Conservation (phyloP, 37 sponge, comb jelly and placozoan species). For the Dysidea cf. avara region DNA sequence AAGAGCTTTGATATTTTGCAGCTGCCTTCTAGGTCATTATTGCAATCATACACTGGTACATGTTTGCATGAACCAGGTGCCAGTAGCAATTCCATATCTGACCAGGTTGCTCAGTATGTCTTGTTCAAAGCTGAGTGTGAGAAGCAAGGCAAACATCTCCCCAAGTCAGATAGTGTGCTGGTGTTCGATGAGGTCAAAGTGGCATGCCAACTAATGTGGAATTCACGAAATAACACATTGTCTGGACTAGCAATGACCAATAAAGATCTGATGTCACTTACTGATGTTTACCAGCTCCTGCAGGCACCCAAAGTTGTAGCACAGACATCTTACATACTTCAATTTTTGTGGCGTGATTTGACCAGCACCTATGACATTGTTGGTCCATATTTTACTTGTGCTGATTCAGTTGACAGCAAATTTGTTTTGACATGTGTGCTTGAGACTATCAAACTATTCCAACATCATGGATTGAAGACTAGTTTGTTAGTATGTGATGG, state of each 20-base stretch:
- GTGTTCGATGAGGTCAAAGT: too few species aligned
- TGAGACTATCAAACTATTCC: slow-evolving; percentile 2
- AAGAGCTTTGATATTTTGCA: slow-evolving; percentile 10
- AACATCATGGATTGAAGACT: slow-evolving; percentile 3
- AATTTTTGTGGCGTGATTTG: too few species aligned
- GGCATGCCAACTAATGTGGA: not conserved
- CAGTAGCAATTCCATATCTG: not conserved
- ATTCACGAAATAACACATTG: not conserved
- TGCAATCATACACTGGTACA: slow-evolving; percentile 8
- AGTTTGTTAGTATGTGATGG: slow-evolving; percentile 11
- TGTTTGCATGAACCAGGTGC: slow-evolving; percentile 2
- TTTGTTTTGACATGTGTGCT: slow-evolving; percentile 19
- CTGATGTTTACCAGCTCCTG: not conserved
- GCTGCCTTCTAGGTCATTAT: too few species aligned
- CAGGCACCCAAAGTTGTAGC: slow-evolving; percentile 1
- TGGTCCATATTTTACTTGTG: slow-evolving; percentile 39
- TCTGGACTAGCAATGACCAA: not conserved
- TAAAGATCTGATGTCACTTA: not conserved
- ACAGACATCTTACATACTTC: not conserved
- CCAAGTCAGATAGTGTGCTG: not conserved
- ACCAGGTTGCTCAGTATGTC: not conserved
- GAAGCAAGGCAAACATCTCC: not conserved
- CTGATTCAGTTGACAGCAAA: not conserved
- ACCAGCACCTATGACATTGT: slow-evolving; percentile 21
- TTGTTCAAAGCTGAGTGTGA: too few species aligned